Conservation (phyloP, 92 coral and sea anemone species). For the Epizoanthus fatuus region DNA sequence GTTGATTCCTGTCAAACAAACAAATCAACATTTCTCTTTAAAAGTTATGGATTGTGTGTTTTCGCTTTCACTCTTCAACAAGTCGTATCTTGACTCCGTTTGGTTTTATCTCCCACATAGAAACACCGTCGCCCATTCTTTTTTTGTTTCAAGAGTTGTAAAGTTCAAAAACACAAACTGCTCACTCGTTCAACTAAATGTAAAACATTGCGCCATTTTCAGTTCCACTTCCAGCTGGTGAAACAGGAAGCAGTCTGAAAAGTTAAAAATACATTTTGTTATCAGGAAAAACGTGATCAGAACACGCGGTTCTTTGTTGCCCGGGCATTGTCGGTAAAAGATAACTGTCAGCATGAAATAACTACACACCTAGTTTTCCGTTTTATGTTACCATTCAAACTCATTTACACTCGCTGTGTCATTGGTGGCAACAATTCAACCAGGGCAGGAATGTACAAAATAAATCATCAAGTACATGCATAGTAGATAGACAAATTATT, state of each 20-base stretch:
- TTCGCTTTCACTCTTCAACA: not conserved
- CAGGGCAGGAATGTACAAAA: not conserved
- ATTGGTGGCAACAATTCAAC: not conserved
- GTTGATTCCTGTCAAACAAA: conserved; percentile 15
- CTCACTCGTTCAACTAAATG: too few relatives aligned
- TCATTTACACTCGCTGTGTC: not conserved
- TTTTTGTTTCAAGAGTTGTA: not conserved
- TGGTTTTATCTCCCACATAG: not conserved
- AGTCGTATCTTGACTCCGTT: not conserved
- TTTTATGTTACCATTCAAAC: conserved; percentile 10
- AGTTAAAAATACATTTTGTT: conserved; percentile 4
- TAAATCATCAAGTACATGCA: not conserved
- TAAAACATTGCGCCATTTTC: not conserved
- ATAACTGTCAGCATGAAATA: conserved; percentile 11
- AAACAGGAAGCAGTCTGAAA: not conserved
- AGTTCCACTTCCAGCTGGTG: not conserved
- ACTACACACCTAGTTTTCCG: not conserved
- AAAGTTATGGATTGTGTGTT: conserved; percentile 1
- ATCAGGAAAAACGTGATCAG: conserved; percentile 11
- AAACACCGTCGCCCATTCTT: not conserved
- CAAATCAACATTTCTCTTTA: not conserved
- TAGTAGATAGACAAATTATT: not conserved
- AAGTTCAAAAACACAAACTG: too few relatives aligned
- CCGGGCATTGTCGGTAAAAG: not conserved
- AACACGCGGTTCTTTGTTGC: conserved; percentile 34